Conservation (phyloP, 2,797 vertebrate species). For the Lacerta viridis region DNA sequence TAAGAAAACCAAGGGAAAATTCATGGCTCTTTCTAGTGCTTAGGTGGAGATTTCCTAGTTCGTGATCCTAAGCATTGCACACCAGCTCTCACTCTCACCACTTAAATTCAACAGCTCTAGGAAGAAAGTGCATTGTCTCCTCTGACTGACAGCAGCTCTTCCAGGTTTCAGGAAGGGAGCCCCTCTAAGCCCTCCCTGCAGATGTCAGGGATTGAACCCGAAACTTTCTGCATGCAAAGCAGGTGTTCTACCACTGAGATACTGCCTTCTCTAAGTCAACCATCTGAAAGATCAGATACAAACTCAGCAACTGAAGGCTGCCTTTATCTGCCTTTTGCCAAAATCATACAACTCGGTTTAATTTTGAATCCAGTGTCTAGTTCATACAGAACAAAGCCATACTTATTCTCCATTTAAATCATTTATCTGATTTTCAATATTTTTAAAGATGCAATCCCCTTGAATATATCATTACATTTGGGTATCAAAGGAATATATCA, state of each 20-base stretch:
- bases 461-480: too few relatives aligned
- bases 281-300: neutral
- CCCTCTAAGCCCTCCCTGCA: too few relatives aligned
- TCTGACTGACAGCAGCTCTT: too few relatives aligned
- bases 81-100: neutral
- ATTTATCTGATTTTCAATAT: neutral
- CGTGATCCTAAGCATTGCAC: too few relatives aligned
- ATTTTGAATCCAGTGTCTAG: neutral
- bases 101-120: too few relatives aligned
- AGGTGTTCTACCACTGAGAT: too few relatives aligned
- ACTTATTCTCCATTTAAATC: neutral
- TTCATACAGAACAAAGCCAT: too few relatives aligned
- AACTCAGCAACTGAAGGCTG: neutral
- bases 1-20: neutral
- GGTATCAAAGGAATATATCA: neutral
- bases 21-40: neutral
- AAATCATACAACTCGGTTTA: neutral
- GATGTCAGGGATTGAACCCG: too few relatives aligned
- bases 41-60: neutral
- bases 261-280: neutral
- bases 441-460: neutral
- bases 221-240: too few relatives aligned
- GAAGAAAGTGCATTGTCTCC: too few relatives aligned
- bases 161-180: too few relatives aligned
- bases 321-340: neutral